Evolutionary conservation across 1,140 invertebrate genomes (phyloP).

Genomic region (Ctenoplectra terminalis): DNA sequence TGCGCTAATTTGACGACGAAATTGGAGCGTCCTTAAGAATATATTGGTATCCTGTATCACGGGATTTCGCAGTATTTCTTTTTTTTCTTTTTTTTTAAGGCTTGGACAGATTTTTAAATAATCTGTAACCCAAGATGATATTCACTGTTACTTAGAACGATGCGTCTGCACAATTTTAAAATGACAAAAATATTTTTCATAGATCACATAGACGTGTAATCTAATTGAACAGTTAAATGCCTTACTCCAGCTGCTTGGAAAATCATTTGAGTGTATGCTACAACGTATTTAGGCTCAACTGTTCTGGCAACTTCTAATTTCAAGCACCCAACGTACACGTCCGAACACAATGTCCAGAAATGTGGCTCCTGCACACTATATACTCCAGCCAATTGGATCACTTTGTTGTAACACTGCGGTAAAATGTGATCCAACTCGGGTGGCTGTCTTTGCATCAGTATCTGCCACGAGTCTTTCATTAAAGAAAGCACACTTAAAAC

Average conservation of each 20-base stretch:
- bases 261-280: slow-evolving; percentile 96
- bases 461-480: slow-evolving; percentile 92
- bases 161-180: slow-evolving; percentile 59
- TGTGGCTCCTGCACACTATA: slow-evolving; percentile 97
- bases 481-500: slow-evolving; percentile 91
- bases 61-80: background rate
- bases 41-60: slow-evolving; percentile 1
- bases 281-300: slow-evolving; percentile 95
- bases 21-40: slow-evolving; percentile 10
- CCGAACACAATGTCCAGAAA: slow-evolving; percentile 98
- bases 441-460: slow-evolving; percentile 97
- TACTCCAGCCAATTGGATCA: slow-evolving; percentile 94
- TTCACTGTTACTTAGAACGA: slow-evolving; percentile 43
- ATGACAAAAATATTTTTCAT: slow-evolving; percentile 62
- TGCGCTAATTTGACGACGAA: slow-evolving; percentile 22
- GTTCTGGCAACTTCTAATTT: slow-evolving; percentile 96
- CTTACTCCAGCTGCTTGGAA: slow-evolving; percentile 94
- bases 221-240: slow-evolving; percentile 95
- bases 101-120: slow-evolving; percentile 53
- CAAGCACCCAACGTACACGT: slow-evolving; percentile 94
- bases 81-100: slow-evolving; percentile 1
- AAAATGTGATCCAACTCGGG: slow-evolving; percentile 90
- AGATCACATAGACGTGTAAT: slow-evolving; percentile 92
- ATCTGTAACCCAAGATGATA: slow-evolving; percentile 68
- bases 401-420: slow-evolving; percentile 95